Conservation (phyloP, 1,140 invertebrate species). For the Bombus balteatus region DNA sequence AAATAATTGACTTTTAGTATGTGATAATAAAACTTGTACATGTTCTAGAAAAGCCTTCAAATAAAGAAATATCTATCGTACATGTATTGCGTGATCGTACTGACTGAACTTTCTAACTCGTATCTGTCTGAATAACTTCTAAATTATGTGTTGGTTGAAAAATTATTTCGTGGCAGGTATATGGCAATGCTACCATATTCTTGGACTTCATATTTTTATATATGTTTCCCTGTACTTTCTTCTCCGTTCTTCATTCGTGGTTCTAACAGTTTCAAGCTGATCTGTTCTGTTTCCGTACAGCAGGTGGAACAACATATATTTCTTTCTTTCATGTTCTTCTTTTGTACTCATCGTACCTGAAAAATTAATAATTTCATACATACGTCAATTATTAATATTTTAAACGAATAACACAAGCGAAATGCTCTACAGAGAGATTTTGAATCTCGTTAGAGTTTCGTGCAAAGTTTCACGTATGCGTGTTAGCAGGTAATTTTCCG, state of each 20-base stretch:
- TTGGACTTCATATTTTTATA: not conserved
- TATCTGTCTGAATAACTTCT: not conserved
- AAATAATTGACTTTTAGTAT: not conserved
- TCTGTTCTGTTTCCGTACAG: not conserved
- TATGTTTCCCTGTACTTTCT: not conserved
- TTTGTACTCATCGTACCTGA: not conserved
- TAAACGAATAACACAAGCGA: not conserved
- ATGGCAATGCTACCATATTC: not conserved
- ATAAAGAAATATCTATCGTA: not conserved
- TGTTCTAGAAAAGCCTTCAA: not conserved
- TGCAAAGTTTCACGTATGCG: not conserved
- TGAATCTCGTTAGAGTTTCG: conserved; percentile 37
- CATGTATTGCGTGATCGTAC: not conserved
- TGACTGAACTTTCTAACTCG: not conserved
- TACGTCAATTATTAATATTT: not conserved
- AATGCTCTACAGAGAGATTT: conserved; percentile 38
- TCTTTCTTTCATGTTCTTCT: not conserved
- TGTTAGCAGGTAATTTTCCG: conserved; percentile 38
- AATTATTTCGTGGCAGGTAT: not conserved
- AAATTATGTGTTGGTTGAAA: not conserved
- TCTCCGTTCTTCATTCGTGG: not conserved
- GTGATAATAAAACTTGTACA: not conserved
- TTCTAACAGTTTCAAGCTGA: not conserved
- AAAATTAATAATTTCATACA: not conserved
- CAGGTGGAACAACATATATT: not conserved